Conservation (phyloP, 2,113 vertebrate genomes). For the Prolemur simus region DNA sequence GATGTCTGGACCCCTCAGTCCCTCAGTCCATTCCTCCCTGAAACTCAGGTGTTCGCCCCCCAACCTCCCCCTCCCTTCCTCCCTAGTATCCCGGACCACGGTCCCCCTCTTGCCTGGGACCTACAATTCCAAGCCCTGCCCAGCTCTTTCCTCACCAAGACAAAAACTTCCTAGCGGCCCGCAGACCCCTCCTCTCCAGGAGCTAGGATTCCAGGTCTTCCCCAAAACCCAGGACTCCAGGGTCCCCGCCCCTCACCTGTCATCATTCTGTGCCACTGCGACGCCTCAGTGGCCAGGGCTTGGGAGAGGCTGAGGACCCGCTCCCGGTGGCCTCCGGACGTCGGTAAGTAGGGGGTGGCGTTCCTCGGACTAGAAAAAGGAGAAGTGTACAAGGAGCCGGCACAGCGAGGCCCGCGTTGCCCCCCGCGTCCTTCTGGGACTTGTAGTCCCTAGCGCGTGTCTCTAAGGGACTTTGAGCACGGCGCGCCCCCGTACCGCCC, state of each 20-base stretch:
- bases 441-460: not conserved
- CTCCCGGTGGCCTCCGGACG: slow-evolving; percentile 72
- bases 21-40: not conserved
- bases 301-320: slow-evolving; percentile 81
- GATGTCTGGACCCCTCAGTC: not conserved
- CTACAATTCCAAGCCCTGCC: not conserved
- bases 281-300: slow-evolving; percentile 77
- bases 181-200: not conserved
- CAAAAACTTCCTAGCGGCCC: not conserved
- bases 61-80: no score
- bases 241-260: slow-evolving; percentile 60
- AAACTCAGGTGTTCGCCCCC: not conserved
- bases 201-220: not conserved
- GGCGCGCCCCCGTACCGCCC: no score
- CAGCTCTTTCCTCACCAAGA: not conserved
- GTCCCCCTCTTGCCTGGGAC: not conserved
- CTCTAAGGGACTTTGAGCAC: no score
- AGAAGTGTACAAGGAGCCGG: not conserved
- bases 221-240: not conserved
- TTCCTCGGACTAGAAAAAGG: slow-evolving; percentile 49
- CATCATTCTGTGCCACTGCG: slow-evolving; percentile 72
- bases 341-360: not conserved
- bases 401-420: accelerated
- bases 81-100: no score
- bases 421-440: not conserved